Evolutionary conservation across 2,113 vertebrate species (phyloP).

Genomic region (Okapia johnstoni): DNA sequence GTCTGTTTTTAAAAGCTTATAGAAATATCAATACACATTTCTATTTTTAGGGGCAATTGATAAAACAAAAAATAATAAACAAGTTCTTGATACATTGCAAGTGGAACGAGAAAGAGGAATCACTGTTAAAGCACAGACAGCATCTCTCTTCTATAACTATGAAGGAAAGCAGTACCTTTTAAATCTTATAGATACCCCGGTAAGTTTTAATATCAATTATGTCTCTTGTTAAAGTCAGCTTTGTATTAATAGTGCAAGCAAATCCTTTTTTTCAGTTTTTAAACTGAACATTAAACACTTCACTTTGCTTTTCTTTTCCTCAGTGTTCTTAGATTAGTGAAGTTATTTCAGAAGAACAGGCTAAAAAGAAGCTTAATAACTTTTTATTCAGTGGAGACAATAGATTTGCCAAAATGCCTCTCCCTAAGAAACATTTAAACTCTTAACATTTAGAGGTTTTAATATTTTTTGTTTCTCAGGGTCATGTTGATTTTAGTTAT

Average conservation of each 20-base stretch:
- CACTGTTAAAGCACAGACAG: constrained; percentile 98
- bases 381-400: not conserved
- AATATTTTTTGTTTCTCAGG: constrained; percentile 79
- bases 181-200: constrained; percentile 98
- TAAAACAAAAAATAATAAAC: constrained; percentile 91
- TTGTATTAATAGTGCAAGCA: not conserved
- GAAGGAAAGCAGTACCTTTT: constrained; percentile 90
- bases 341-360: not conserved
- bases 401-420: not conserved
- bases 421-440: not conserved
- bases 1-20: not conserved
- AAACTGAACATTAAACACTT: not conserved
- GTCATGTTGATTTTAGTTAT: constrained; percentile 98
- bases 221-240: not conserved
- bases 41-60: constrained; percentile 88
- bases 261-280: constrained; percentile 13
- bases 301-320: not conserved
- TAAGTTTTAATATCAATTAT: constrained; percentile 75
- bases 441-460: not conserved
- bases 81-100: constrained; percentile 97
- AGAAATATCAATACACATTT: constrained; percentile 16
- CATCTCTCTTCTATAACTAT: constrained; percentile 90
- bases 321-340: not conserved
- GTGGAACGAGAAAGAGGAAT: constrained; percentile 98
- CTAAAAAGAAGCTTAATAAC: not conserved